phyloP scores from a whole-genome alignment of 1,140 invertebrate species.

The Cydia strobilella region DNA sequence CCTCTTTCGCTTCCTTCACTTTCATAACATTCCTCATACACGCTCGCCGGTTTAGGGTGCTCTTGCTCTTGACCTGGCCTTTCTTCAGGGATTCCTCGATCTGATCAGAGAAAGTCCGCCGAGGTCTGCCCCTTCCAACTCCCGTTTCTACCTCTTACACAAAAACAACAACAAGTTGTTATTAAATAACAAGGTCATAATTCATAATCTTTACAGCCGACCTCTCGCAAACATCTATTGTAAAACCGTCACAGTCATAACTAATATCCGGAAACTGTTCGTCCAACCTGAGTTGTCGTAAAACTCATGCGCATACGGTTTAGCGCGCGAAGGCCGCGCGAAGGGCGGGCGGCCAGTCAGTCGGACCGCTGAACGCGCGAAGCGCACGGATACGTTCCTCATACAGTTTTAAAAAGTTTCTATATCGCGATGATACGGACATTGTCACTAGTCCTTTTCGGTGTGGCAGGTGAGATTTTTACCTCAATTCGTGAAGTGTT shows the following conservation, averaged over 20 bases:
- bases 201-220: constrained; percentile 1
- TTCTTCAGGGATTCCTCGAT: too few species aligned
- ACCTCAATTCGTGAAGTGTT: neutral
- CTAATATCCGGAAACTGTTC: constrained; percentile 16
- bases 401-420: constrained; percentile 10
- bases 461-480: constrained; percentile 57
- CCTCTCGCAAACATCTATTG: neutral
- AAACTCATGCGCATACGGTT: neutral
- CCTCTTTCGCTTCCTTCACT: too few species aligned
- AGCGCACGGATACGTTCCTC: constrained; percentile 35
- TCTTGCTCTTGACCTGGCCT: too few species aligned
- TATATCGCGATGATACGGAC: constrained; percentile 41
- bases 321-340: constrained; percentile 2
- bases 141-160: too few species aligned
- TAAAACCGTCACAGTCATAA: neutral
- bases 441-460: constrained; percentile 46
- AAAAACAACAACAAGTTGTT: too few species aligned
- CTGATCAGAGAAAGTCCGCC: too few species aligned
- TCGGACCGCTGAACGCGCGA: constrained; percentile 45
- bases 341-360: constrained; percentile 41
- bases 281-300: neutral
- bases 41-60: too few species aligned
- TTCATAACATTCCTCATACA: too few species aligned
- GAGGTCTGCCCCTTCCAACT: too few species aligned
- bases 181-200: neutral